phyloP scores from a whole-genome alignment of 2,888 invertebrate genomes.

The Leuctra nigra region DNA sequence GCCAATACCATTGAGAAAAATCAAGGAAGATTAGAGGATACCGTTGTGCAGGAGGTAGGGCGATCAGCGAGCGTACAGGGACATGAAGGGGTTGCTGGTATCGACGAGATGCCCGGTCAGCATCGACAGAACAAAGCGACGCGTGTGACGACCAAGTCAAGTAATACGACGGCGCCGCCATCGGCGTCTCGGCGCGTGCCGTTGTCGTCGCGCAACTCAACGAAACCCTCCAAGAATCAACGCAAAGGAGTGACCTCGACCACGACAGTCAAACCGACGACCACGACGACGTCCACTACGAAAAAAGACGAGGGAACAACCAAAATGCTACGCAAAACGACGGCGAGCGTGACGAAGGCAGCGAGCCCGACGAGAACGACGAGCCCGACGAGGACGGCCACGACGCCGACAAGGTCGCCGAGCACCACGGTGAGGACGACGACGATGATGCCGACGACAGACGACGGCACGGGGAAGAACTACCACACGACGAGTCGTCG shows the following conservation, averaged over 20 bases:
- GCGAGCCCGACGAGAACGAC: conserved; percentile 26
- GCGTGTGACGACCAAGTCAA: too few species aligned
- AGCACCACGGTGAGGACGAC: background rate
- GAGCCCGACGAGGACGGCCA: conserved; percentile 38
- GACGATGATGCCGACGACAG: conserved; percentile 5
- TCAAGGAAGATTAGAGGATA: too few species aligned
- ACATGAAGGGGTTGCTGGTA: too few species aligned
- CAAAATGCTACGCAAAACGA: background rate
- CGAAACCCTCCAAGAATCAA: conserved; percentile 32
- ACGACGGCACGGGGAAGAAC: background rate
- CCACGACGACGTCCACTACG: conserved; percentile 37
- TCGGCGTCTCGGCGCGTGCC: background rate
- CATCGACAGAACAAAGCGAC: too few species aligned
- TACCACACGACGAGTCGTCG: background rate
- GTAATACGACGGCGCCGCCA: too few species aligned
- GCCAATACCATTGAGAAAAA: too few species aligned
- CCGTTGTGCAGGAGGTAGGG: too few species aligned
- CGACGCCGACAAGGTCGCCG: conserved; percentile 11
- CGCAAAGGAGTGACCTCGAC: conserved; percentile 30
- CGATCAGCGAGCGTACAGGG: too few species aligned
- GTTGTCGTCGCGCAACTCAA: background rate
- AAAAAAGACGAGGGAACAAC: background rate
- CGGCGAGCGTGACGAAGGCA: background rate
- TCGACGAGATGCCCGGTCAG: too few species aligned
- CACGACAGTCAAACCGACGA: background rate